These are phyloP conservation scores for Pangasius krempfi DNA, from an alignment of 2,797 vertebrate genomes.

Conservation along the genomic window DNA sequence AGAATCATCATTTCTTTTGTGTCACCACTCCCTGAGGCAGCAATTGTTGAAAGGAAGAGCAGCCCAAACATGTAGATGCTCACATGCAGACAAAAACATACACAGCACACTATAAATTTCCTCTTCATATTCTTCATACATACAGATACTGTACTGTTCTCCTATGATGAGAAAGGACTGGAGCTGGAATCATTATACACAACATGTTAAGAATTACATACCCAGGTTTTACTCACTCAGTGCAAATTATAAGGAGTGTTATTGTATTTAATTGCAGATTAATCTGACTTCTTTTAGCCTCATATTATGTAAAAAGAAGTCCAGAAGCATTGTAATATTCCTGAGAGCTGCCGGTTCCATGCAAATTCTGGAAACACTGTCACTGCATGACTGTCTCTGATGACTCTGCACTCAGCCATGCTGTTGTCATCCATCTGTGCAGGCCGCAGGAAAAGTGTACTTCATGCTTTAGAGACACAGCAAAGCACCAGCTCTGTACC, in stretches of 20 bases:
- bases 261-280: background rate
- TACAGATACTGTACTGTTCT: constrained; percentile 5
- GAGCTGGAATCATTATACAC: constrained; percentile 39
- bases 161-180: constrained; percentile 26
- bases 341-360: constrained; percentile 8
- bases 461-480: constrained; percentile 52
- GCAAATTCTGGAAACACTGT: background rate
- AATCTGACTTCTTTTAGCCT: background rate
- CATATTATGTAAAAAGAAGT: background rate
- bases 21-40: constrained; percentile 59
- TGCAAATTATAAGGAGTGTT: too few species aligned
- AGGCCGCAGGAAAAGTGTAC: constrained; percentile 37
- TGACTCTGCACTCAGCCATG: constrained; percentile 46
- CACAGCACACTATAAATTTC: background rate
- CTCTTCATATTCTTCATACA: constrained; percentile 6
- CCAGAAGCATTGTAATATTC: background rate
- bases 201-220: background rate
- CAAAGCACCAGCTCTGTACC: constrained; percentile 50
- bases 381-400: constrained; percentile 38
- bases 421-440: constrained; percentile 52
- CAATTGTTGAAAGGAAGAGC: constrained; percentile 29
- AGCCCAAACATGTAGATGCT: constrained; percentile 26
- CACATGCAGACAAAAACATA: constrained; percentile 15
- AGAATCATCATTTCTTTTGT: constrained; percentile 61
- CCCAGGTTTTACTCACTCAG: background rate